phyloP scores from a whole-genome alignment of 1,140 invertebrate genomes.

The Drosophila pachea region DNA sequence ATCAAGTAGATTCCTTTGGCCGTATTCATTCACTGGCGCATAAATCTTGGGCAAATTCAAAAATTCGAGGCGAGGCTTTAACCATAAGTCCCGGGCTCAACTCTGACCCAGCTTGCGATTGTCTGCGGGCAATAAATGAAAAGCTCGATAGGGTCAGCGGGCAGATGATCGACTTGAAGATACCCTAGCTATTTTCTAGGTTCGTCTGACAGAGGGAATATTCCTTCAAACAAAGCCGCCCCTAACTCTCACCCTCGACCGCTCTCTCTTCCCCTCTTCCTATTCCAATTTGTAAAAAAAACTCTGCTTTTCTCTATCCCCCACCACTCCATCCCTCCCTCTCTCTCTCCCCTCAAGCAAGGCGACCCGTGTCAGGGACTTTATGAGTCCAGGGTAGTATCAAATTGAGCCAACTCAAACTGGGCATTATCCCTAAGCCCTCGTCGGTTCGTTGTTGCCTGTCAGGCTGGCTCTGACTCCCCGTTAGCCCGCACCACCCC shows the following conservation, averaged over 20 bases:
- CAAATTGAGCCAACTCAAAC: constrained; percentile 36
- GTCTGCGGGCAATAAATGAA: constrained; percentile 19
- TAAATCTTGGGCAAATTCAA: constrained; percentile 41
- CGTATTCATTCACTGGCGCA: constrained; percentile 5
- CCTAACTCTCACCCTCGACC: too few species aligned
- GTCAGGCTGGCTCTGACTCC: constrained; percentile 9
- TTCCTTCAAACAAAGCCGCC: too few species aligned
- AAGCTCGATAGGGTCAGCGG: background rate
- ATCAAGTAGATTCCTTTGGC: constrained; percentile 13
- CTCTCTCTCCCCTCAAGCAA: too few species aligned
- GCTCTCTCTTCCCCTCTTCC: background rate
- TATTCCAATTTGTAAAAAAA: too few species aligned
- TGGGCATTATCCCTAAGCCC: constrained; percentile 36
- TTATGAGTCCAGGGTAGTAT: constrained; percentile 10
- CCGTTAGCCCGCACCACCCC: too few species aligned
- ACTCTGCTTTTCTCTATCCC: too few species aligned
- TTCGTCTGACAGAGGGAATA: too few species aligned
- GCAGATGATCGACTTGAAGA: background rate
- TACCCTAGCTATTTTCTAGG: background rate
- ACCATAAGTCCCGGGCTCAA: constrained; percentile 36
- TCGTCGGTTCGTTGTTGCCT: constrained; percentile 18
- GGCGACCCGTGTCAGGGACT: background rate
- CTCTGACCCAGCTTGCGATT: constrained; percentile 36
- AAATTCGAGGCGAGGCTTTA: constrained; percentile 39
- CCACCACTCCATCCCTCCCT: too few species aligned